A percentile compares a stretch with the other conserved stretches of the same genome.
Evolutionary conservation across 2,113 vertebrate species (phyloP).

Genomic region (Chaetura pelagica): DNA sequence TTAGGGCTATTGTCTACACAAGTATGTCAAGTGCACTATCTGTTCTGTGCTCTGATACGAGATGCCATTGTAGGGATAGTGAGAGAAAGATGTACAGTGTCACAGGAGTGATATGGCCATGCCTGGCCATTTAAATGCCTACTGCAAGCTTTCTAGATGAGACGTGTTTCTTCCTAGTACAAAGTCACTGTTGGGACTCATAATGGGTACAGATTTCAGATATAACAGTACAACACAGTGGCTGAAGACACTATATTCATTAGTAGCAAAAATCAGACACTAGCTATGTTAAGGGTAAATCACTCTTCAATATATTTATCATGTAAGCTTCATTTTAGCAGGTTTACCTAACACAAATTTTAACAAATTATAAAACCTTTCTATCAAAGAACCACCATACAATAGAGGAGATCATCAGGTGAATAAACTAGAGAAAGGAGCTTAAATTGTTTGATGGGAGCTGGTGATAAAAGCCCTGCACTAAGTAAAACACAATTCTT

Average conservation of each 20-base stretch:
- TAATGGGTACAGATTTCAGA: background rate
- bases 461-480: background rate
- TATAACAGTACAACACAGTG: background rate
- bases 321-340: background rate
- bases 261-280: background rate
- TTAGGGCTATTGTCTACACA: background rate
- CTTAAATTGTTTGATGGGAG: background rate
- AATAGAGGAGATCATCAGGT: background rate
- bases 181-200: background rate
- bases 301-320: background rate
- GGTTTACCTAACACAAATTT: background rate
- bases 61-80: background rate
- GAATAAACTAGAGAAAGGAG: background rate
- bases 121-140: background rate
- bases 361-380: background rate
- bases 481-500: background rate
- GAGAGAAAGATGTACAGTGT: background rate
- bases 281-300: background rate
- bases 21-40: accelerated
- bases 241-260: background rate
- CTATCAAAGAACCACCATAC: background rate
- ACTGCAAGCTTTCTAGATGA: background rate
- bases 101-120: background rate
- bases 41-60: background rate
- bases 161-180: background rate